phyloP scores from a whole-genome alignment of 2,113 vertebrate genomes.

The Ictidomys tridecemlineatus region DNA sequence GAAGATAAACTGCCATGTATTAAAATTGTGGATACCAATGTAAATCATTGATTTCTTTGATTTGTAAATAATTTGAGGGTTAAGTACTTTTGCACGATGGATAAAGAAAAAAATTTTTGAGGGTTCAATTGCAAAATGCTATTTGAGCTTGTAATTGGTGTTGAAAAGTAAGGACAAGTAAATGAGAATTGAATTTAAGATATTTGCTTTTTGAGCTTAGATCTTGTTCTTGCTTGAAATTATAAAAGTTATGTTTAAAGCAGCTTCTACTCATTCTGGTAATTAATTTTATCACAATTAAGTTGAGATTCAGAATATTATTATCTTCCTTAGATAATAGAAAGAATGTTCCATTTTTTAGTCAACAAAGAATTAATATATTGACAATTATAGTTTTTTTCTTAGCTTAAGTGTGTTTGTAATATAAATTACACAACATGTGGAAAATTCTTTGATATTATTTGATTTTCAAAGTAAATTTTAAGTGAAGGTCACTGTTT shows the following conservation, averaged over 20 bases:
- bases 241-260: constrained; percentile 48
- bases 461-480: constrained; percentile 66
- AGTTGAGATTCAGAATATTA: constrained; percentile 27
- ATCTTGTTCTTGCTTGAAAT: constrained; percentile 24
- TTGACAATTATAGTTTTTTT: constrained; percentile 17
- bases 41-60: constrained; percentile 24
- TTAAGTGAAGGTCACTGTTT: constrained; percentile 58
- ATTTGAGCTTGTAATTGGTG: constrained; percentile 40
- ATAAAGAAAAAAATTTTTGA: constrained; percentile 1
- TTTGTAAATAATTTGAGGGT: constrained; percentile 59
- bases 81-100: background rate
- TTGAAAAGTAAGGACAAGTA: constrained; percentile 56
- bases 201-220: constrained; percentile 23
- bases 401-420: constrained; percentile 43
- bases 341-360: background rate
- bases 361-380: constrained; percentile 41
- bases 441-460: constrained; percentile 60
- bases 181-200: constrained; percentile 31
- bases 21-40: constrained; percentile 35
- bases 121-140: constrained; percentile 37
- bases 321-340: background rate
- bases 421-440: constrained; percentile 50
- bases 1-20: background rate
- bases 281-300: constrained; percentile 27
- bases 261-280: constrained; percentile 6